These are phyloP conservation scores for Ascidia mentula DNA, from an alignment of 23 tunicate genomes.

Conservation along the genomic window DNA sequence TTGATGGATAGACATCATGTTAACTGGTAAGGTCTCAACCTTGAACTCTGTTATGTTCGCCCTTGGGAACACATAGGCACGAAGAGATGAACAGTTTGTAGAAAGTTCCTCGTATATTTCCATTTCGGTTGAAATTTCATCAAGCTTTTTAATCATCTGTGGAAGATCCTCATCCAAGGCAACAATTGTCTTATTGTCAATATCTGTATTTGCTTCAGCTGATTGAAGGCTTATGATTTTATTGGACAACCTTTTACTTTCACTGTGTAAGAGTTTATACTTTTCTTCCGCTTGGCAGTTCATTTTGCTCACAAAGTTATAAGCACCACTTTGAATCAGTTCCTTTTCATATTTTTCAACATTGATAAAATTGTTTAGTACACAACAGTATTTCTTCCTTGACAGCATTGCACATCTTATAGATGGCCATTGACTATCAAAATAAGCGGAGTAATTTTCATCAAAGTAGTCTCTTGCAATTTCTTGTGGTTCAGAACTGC, in stretches of 20 bases:
- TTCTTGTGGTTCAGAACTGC: constrained; percentile 46
- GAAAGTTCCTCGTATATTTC: constrained; percentile 13
- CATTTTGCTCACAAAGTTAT: constrained; percentile 36
- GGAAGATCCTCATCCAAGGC: neutral
- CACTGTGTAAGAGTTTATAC: neutral
- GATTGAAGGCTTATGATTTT: neutral
- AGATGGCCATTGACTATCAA: constrained; percentile 60
- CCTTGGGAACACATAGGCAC: constrained; percentile 68
- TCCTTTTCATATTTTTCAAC: constrained; percentile 20
- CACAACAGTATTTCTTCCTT: constrained; percentile 65
- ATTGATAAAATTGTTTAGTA: constrained; percentile 40
- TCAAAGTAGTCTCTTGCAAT: constrained; percentile 86
- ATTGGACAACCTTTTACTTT: neutral
- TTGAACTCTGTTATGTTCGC: constrained; percentile 51
- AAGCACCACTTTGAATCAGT: constrained; percentile 41
- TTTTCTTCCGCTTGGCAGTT: constrained; percentile 21
- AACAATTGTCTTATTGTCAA: neutral
- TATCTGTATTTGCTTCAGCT: neutral
- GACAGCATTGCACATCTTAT: constrained; percentile 92
- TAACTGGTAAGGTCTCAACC: neutral
- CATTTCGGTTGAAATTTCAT: neutral
- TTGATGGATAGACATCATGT: constrained; percentile 1
- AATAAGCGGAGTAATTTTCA: constrained; percentile 30
- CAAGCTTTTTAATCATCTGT: neutral
- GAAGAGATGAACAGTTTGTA: constrained; percentile 37